Evolutionary conservation across 2,113 vertebrate species (phyloP), one percentile per base, ranked within the genome.

Genomic region (Eira barbara): DNA sequence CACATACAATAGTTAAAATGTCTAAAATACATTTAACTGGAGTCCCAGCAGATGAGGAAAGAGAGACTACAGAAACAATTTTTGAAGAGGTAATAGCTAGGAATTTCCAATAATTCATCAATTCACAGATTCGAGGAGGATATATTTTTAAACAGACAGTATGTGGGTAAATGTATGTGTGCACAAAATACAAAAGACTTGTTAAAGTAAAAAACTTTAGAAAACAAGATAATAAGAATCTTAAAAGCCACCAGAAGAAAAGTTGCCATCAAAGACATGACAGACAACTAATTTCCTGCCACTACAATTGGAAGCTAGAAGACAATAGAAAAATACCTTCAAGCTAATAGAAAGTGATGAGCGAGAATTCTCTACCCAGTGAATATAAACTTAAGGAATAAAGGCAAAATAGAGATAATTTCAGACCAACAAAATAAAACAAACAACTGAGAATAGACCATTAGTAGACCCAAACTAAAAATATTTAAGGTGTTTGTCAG

Each of bases 401-500:
- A 94, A 96, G 25, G 21, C 15, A 67, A 95, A 79, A 65, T 78
- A 90, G 20, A 83, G 11, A 71, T 80, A 71, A 80, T 95, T 96
- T 81, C 25, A n/a, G 55, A 52, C 27, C 4, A 21, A 86, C 69
- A 92, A 67, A 7, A 25, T 4, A 25, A 86, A 36, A 23, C 36
- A 57, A 93, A 78, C 36, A 93, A 59, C 13, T 45, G 25, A 91
- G 45, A 83, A 11, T 67, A 39, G 76, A 20, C 91, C 76, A 91
- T 49, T 15, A 55, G 45, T 31, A 94, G 42, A 92, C 17, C 15
- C 76, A 79, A 88, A 92, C 4, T 47, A 34, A 84, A 93, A 93
- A 65, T 61, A 55, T 47, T 80, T 47, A 91, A 80, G 13, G 7
- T 78, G 2, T 67, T 65, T 39, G 59, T 69, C 18, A 81, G n/a